Conservation (phyloP, 1,140 invertebrate species). For the Tetramorium simillimum region DNA sequence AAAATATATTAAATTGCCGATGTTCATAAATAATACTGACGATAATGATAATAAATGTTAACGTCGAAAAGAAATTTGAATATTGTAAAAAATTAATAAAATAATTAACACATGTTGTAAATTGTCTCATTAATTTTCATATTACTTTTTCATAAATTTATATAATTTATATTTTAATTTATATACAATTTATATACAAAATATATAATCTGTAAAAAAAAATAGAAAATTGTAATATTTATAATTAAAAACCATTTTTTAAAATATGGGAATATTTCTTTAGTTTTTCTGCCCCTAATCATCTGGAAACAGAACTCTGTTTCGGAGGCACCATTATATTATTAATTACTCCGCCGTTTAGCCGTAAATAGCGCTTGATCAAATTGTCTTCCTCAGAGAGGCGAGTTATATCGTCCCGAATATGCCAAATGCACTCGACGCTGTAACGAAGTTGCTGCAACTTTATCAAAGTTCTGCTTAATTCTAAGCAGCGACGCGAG, state of each 20-base stretch:
- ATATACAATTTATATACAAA: not conserved
- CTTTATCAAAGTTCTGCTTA: constrained; percentile 62
- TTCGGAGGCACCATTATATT: constrained; percentile 50
- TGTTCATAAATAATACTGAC: not conserved
- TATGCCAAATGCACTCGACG: constrained; percentile 60
- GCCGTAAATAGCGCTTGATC: constrained; percentile 60
- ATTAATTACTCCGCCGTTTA: constrained; percentile 56
- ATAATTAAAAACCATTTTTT: not conserved
- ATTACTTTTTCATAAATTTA: not conserved
- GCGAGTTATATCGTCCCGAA: constrained; percentile 59
- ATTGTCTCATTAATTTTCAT: not conserved
- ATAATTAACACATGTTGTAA: not conserved
- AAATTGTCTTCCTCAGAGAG: constrained; percentile 60
- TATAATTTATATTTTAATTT: not conserved
- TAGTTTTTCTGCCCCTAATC: constrained; percentile 1
- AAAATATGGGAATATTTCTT: too few relatives aligned
- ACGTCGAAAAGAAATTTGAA: not conserved
- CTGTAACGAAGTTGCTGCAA: constrained; percentile 58
- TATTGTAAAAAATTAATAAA: too few relatives aligned
- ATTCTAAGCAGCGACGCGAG: constrained; percentile 61
- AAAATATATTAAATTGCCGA: not conserved
- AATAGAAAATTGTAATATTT: not conserved
- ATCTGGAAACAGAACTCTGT: constrained; percentile 19
- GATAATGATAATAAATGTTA: not conserved
- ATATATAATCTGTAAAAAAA: not conserved